Percentiles rank a stretch among this genome's conserved stretches.
Evolutionary conservation across 2,888 invertebrate species (phyloP).

Genomic region (Drosophila prolongata): DNA sequence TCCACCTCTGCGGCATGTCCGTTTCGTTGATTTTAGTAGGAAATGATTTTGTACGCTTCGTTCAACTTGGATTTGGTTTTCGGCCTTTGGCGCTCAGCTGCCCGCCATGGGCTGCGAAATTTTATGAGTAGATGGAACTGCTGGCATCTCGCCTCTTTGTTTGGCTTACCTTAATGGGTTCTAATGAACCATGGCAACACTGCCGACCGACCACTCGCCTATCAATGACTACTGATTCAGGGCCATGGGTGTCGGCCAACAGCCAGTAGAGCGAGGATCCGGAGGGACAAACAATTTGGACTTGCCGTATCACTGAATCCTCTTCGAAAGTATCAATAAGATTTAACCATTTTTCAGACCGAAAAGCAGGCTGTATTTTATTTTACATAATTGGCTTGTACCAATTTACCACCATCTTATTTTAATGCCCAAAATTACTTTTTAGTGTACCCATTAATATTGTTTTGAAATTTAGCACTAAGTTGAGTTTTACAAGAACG

Average conservation of each 20-base stretch:
- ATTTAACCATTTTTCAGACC: too few species aligned
- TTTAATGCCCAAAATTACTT: too few species aligned
- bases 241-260: not conserved
- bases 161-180: constrained; percentile 60
- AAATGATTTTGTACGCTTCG: constrained; percentile 78
- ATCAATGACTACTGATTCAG: constrained; percentile 31
- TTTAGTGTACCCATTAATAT: too few species aligned
- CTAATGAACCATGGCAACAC: constrained; percentile 68
- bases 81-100: constrained; percentile 71
- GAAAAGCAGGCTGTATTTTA: too few species aligned
- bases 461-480: too few species aligned
- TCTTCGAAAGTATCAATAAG: not conserved
- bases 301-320: too few species aligned
- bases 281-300: not conserved
- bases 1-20: constrained; percentile 56
- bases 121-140: constrained; percentile 75
- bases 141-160: constrained; percentile 30
- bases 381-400: too few species aligned
- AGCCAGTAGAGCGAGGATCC: constrained; percentile 7
- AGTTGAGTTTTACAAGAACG: too few species aligned
- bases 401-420: too few species aligned
- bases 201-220: constrained; percentile 10
- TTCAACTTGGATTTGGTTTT: constrained; percentile 57
- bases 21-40: constrained; percentile 71
- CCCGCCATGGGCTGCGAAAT: constrained; percentile 55